Evolutionary conservation across 2,888 invertebrate genomes (phyloP), one percentile per base, ranked within the genome.

Genomic region (Exocentrus adspersus): DNA sequence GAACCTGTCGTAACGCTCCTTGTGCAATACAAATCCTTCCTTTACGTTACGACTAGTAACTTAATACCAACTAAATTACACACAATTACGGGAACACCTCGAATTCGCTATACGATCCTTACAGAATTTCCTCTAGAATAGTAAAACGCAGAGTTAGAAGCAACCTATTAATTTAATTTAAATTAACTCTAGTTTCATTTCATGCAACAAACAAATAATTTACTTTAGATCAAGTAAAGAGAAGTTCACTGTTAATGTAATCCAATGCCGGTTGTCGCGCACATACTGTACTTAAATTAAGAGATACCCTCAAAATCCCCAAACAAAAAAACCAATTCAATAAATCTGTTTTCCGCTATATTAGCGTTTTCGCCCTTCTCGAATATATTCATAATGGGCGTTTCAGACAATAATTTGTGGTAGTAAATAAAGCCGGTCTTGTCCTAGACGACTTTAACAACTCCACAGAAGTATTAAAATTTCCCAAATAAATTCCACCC

Each of bases 381-480:
- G 37, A 37, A 37, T 37, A 37, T 37, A 37, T 37, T 37, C 37
- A 37, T 37, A 37, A 37, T 37, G 37, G 37, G 37, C 37, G 37
- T n/a, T 9, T 12, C 12, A 2, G 37, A 37, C 37, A 12, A 37
- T 37, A 37, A 37, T 37, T 37, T 14, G 37, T 41, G 52, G 30
- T 12, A 20, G 21, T 53, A 53, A 14, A 53, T 53, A 53, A 53
- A 53, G n/a, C 19, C 19, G 48, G 16, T 16, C 28, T 28, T 41
- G 41, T 42, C 20, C 42, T 42, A 53, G 20, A 10, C 21, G 24
- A 41, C 53, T 37, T 10, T 6, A 53, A 20, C 24, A 41, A 42
- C 53, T 42, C 24, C 21, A 21, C 21, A 53, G 41, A 53, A 53
- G 41, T 53, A 53, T 53, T 53, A 37, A 53, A 53, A 53, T 53